Evolutionary conservation across 1,140 invertebrate species (phyloP).

Genomic region (Drosophila pachea): DNA sequence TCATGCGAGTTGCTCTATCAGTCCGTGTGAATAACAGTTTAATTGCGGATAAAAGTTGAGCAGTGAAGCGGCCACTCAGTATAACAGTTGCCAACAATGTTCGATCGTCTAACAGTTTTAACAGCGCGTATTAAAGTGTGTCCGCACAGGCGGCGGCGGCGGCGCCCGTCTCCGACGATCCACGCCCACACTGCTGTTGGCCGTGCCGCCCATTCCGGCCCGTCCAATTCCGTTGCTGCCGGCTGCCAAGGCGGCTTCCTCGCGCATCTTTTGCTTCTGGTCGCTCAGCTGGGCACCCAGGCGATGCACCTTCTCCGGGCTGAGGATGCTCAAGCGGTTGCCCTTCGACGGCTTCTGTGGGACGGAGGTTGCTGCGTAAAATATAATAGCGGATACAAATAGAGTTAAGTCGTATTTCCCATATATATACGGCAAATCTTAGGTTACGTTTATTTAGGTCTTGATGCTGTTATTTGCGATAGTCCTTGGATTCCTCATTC

Average conservation of each 20-base stretch:
- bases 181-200: neutral
- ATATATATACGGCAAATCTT: too few relatives aligned
- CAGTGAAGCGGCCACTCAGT: neutral
- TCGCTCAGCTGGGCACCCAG: constrained; percentile 69
- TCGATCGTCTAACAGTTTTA: constrained; percentile 49
- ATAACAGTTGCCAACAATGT: too few relatives aligned
- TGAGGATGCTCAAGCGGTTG: constrained; percentile 67
- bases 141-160: constrained; percentile 56
- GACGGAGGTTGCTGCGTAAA: constrained; percentile 20
- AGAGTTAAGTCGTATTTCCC: too few relatives aligned
- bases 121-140: constrained; percentile 66
- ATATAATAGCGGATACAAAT: neutral
- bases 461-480: too few relatives aligned
- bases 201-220: neutral
- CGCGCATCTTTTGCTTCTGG: constrained; percentile 67
- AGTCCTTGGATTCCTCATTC: too few relatives aligned
- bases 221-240: constrained; percentile 17
- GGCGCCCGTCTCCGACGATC: constrained; percentile 52
- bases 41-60: too few relatives aligned
- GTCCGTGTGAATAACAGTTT: constrained; percentile 23
- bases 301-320: constrained; percentile 76
- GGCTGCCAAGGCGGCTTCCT: constrained; percentile 41
- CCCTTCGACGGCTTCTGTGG: constrained; percentile 45
- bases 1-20: neutral
- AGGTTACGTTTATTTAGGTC: too few relatives aligned